Conservation (phyloP, 2,888 invertebrate species). For the Herminia tarsipennalis region DNA sequence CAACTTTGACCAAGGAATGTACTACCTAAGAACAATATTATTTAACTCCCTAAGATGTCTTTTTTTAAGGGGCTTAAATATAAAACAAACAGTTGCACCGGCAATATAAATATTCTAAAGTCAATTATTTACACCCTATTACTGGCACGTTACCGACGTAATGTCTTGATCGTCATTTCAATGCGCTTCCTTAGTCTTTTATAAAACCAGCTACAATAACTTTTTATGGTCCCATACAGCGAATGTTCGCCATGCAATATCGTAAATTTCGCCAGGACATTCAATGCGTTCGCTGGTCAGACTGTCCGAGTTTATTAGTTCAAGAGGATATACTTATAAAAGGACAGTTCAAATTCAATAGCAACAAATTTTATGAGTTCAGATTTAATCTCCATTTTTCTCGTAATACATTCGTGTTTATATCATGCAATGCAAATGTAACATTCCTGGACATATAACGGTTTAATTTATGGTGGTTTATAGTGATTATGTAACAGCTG, state of each 20-base stretch:
- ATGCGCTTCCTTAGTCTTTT: conserved; percentile 42
- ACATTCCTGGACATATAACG: conserved; percentile 19
- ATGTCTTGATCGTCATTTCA: conserved; percentile 49
- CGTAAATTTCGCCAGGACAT: conserved; percentile 54
- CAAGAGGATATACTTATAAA: conserved; percentile 36
- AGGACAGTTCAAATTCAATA: conserved; percentile 48
- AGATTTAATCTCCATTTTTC: conserved; percentile 33
- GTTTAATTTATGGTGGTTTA: conserved; percentile 32
- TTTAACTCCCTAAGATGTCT: neutral
- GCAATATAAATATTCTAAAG: conserved; percentile 1
- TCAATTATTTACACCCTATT: conserved; percentile 16
- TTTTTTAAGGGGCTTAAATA: neutral
- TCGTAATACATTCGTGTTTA: conserved; percentile 16
- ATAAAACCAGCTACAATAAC: conserved; percentile 44
- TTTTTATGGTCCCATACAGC: conserved; percentile 54
- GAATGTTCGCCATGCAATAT: conserved; percentile 48
- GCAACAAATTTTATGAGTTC: conserved; percentile 44
- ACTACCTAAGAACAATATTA: neutral
- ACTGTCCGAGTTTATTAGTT: conserved; percentile 50
- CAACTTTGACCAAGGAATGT: neutral
- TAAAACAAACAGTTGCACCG: neutral
- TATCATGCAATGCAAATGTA: conserved; percentile 34
- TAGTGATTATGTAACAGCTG: conserved; percentile 35
- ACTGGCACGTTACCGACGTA: conserved; percentile 32
- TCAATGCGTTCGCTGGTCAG: conserved; percentile 49